Base-by-base conservation (phyloP, 1,140 invertebrate genomes). In the Drosophila pandora region DNA sequence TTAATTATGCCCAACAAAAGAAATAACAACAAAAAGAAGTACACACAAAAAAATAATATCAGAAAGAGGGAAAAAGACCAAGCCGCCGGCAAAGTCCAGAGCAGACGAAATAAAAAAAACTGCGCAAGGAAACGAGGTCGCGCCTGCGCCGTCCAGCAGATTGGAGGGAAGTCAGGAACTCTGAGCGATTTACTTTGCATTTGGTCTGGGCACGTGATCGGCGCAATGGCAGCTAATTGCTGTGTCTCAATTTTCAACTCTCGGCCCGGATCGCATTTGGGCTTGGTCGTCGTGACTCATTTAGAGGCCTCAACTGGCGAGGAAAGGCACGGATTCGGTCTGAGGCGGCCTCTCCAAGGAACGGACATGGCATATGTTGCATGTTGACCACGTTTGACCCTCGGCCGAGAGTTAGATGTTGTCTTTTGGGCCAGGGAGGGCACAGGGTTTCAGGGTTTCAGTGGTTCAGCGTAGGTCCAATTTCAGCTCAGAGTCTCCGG, bases 1-100 rank as follows among this genome's bases (percentile, higher is more conserved):
- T 72, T 85, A 80, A 85, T 85, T 85, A 81, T 80, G 69, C 73
- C 23, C 76, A 56, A 61, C 79, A 74, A 67, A 71, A 43, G 37
- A 37, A 37, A 37, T 12, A 37, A 37, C 74, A 64, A 61, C 65
- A 52, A 43, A 34, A 58, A 48, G 17, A 43, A 43, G 7, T 43
- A 21, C 41, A 43, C 17, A 43, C 37, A 72, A 65, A 65, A 37
- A 41, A 52, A n/a, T 2, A 1, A 23, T 12, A 22, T 22, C 43
- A 23, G 10, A 23, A 22, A 0, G 17, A 22, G 32, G 2, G 17
- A 61, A 74, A 43, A 43, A 43, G 41, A 43, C 41, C 41, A 21
- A 13, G 68, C 68, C 68, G 17, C 32, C 25, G 22, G 59, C 53
- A 3, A 12, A 41, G 59, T 65, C 59, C 45, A 65, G 59, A 65